These are phyloP conservation scores for Cryptophagus acutangulus DNA, from an alignment of 2,888 invertebrate genomes.

Conservation along the genomic window DNA sequence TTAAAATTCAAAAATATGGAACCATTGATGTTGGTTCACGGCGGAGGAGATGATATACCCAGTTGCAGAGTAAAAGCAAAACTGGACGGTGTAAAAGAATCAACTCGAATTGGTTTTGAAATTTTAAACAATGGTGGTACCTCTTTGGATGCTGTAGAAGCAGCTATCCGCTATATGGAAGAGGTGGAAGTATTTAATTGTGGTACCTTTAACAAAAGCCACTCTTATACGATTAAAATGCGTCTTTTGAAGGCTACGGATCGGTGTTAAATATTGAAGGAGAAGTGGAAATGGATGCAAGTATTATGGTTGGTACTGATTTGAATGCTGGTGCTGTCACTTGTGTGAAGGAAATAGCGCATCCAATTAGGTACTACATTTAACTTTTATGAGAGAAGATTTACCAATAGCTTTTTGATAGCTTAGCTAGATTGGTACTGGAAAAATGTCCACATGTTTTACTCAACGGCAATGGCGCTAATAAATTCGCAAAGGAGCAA, in stretches of 20 bases:
- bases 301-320: conserved; percentile 70
- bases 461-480: conserved; percentile 70
- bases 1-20: too few relatives aligned
- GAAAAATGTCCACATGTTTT: conserved; percentile 70
- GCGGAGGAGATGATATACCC: conserved; percentile 76
- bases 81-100: conserved; percentile 60
- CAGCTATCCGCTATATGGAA: conserved; percentile 74
- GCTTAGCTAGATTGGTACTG: conserved; percentile 70
- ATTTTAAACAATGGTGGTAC: conserved; percentile 53
- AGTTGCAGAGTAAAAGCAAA: conserved; percentile 59
- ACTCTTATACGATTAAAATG: not conserved
- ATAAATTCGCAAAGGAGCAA: conserved; percentile 62
- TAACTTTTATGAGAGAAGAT: too few relatives aligned
- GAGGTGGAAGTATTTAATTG: conserved; percentile 76
- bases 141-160: conserved; percentile 72
- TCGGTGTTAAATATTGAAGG: conserved; percentile 73
- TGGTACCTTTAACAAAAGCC: conserved; percentile 50
- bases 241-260: conserved; percentile 63
- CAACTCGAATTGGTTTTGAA: conserved; percentile 59
- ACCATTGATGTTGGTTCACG: conserved; percentile 71
- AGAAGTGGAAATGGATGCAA: conserved; percentile 81
- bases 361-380: too few relatives aligned
- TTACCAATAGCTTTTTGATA: too few relatives aligned
- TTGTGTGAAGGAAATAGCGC: conserved; percentile 64
- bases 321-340: conserved; percentile 71